A percentile compares a stretch with the other conserved stretches of the same genome.
Conservation (phyloP, 2,113 vertebrate genomes). For the Rhea americana region DNA sequence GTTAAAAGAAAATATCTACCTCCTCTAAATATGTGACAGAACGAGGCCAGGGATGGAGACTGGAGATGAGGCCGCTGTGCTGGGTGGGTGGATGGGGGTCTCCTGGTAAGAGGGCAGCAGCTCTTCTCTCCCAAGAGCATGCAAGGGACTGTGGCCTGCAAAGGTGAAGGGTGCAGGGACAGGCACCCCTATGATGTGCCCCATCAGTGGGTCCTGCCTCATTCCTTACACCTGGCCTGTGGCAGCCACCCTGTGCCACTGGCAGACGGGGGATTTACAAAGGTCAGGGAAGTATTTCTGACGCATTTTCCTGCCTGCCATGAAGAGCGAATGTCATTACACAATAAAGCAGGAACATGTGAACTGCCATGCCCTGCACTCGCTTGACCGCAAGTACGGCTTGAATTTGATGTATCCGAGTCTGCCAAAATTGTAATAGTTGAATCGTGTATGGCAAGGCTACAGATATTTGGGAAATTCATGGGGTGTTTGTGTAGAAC, state of each 20-base stretch:
- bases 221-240: not conserved
- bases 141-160: not conserved
- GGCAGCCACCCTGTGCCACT: not conserved
- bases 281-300: not conserved
- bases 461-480: not conserved
- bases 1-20: not conserved
- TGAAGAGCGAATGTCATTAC: no score
- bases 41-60: no score
- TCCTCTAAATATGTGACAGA: not conserved
- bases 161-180: not conserved
- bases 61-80: not conserved
- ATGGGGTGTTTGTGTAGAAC: not conserved
- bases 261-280: not conserved
- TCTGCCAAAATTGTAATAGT: not conserved
- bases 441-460: not conserved
- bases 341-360: no score
- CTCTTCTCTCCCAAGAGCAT: not conserved
- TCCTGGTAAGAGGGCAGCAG: not conserved
- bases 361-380: no score
- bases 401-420: not conserved
- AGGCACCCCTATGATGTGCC: no score
- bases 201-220: not conserved
- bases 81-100: not conserved
- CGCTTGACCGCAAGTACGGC: no score
- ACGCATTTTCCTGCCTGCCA: not conserved